Base-by-base conservation (phyloP, 2,113 vertebrate genomes). In the Urocitellus parryii region DNA sequence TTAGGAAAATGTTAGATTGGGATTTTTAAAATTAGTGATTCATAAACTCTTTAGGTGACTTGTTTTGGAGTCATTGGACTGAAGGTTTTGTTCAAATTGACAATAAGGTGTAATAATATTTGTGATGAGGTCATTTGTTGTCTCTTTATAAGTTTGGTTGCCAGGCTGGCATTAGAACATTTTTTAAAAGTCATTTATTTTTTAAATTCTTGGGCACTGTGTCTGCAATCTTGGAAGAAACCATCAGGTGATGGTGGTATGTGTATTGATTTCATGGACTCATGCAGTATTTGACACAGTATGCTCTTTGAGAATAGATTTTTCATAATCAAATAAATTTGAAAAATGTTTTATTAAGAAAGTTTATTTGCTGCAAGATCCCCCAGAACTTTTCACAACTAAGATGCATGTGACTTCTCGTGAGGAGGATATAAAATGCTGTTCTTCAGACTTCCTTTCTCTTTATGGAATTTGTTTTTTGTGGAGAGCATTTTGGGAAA, bases 41-140 rank as follows among this genome's bases (percentile, higher is more conserved):
- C 70, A 45, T 67, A 74, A 91, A 11, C 29, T 77, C 7, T 90
- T 91, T 61, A 72, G 67, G 34, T 83, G 51, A 81, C 58, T 77
- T 79, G 24, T 45, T 82, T 29, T 87, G 22, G 42, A 96, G 32
- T 2, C 53, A 42, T 56, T 42, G 37, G 51, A 94, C 51, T 25
- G n/a, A 67, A 94, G 27, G 25, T 92, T 96, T 91, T 81, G 22
- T 82, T 92, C 37, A 65, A 63, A 65, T 42, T 83, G 78, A 68
- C 82, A 79, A 67, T 70, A 76, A 90, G 3, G 2, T 63, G 20
- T 91, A 53, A 56, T 90, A 11, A 53, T 51, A 72, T 65, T 51
- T 90, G 51, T 65, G 34, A 25, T 48, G 4, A 22, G 14, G 9
- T 56, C 32, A 63, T 79, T 91, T 86, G 56, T 82, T 90, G n/a